Evolutionary conservation across 2,797 vertebrate species (phyloP).

Genomic region (Neomorphus geoffroyi): DNA sequence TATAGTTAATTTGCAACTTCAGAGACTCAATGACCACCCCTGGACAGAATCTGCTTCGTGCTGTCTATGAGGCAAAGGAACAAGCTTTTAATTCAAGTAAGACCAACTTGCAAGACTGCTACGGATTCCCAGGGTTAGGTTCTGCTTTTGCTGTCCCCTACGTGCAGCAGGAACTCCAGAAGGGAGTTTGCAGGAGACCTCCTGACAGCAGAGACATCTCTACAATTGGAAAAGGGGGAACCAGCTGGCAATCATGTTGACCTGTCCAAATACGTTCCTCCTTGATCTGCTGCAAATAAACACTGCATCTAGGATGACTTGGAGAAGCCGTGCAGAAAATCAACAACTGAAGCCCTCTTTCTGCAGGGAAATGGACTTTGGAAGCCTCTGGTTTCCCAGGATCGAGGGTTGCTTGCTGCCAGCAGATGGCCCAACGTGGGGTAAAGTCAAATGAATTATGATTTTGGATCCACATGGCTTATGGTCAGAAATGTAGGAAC

Average conservation of each 20-base stretch:
- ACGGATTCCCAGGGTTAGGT: neutral
- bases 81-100: neutral
- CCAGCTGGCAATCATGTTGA: fast-evolving
- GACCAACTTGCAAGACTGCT: neutral
- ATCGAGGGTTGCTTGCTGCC: fast-evolving
- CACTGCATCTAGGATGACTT: too few relatives aligned
- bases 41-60: neutral
- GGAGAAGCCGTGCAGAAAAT: neutral
- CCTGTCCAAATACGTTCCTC: fast-evolving
- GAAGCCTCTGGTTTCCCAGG: neutral
- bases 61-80: neutral
- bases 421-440: fast-evolving
- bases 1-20: neutral
- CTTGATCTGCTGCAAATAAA: neutral
- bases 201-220: neutral
- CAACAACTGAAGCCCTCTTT: fast-evolving
- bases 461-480: neutral
- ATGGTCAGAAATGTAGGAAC: neutral
- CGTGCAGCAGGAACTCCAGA: neutral
- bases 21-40: neutral
- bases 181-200: fast-evolving
- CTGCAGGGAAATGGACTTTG: neutral
- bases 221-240: neutral
- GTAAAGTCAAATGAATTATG: neutral
- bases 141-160: neutral